Evolutionary conservation across 2,888 invertebrate genomes (phyloP).

Genomic region (Tinea semifulvella): DNA sequence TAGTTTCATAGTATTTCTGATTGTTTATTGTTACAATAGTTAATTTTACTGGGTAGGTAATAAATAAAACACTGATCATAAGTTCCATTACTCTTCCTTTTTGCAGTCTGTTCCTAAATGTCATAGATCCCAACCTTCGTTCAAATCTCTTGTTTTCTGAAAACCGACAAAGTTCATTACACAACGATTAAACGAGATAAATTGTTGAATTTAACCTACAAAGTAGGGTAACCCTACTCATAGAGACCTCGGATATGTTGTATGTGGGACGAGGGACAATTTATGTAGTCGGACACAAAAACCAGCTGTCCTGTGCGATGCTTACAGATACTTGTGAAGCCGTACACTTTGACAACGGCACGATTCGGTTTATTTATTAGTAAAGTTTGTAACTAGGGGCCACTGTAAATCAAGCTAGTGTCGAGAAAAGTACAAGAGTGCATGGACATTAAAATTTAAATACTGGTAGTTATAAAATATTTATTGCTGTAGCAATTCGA

Average conservation of each 20-base stretch:
- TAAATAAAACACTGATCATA: too few species aligned
- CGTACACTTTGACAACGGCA: constrained; percentile 54
- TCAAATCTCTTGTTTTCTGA: constrained; percentile 24
- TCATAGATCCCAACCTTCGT: constrained; percentile 1
- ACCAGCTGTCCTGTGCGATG: constrained; percentile 39
- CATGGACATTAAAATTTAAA: constrained; percentile 27
- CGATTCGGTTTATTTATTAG: constrained; percentile 62
- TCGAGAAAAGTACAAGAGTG: constrained; percentile 36
- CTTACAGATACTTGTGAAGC: constrained; percentile 45
- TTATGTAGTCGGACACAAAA: constrained; percentile 52
- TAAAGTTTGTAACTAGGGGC: constrained; percentile 47
- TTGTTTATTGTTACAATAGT: too few species aligned
- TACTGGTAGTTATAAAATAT: constrained; percentile 11
- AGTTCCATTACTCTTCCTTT: constrained; percentile 7
- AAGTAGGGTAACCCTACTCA: constrained; percentile 49
- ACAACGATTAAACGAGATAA: constrained; percentile 51
- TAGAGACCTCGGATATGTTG: constrained; percentile 49
- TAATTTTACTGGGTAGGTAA: too few species aligned
- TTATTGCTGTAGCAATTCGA: not conserved
- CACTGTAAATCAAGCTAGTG: constrained; percentile 55
- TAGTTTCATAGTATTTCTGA: too few species aligned
- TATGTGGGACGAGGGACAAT: constrained; percentile 45
- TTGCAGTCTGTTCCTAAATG: constrained; percentile 6
- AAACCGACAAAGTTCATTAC: constrained; percentile 42
- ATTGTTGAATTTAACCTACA: constrained; percentile 44